Evolutionary conservation across 1,140 invertebrate species (phyloP).

Genomic region (Cydia splendana): DNA sequence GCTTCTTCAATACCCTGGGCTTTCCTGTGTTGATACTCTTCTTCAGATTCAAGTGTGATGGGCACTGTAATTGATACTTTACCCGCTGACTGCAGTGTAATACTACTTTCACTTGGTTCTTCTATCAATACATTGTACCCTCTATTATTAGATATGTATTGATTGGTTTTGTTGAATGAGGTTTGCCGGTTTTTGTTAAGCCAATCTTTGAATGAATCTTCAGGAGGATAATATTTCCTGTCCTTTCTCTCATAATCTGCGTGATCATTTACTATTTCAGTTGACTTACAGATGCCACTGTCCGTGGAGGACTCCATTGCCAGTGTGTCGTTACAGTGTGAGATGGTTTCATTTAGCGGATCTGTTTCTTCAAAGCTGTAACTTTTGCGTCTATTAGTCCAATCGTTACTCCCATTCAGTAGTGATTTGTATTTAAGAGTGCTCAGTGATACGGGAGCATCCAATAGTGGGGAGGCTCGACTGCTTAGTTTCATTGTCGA

Average conservation of each 20-base stretch:
- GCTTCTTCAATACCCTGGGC: slow-evolving; percentile 50
- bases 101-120: slow-evolving; percentile 54
- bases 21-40: slow-evolving; percentile 48
- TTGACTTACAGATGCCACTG: slow-evolving; percentile 85
- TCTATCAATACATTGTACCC: slow-evolving; percentile 48
- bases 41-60: slow-evolving; percentile 58
- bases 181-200: slow-evolving; percentile 65
- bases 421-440: slow-evolving; percentile 75
- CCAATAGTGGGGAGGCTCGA: slow-evolving; percentile 61
- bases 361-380: slow-evolving; percentile 87
- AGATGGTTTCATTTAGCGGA: slow-evolving; percentile 64
- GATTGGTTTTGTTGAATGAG: slow-evolving; percentile 44
- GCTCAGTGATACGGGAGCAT: slow-evolving; percentile 63
- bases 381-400: slow-evolving; percentile 85
- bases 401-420: slow-evolving; percentile 80
- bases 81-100: slow-evolving; percentile 63
- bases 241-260: slow-evolving; percentile 43
- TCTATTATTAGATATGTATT: slow-evolving; percentile 45
- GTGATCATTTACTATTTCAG: slow-evolving; percentile 81
- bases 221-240: slow-evolving; percentile 43
- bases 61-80: slow-evolving; percentile 76
- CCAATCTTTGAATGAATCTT: slow-evolving; percentile 73
- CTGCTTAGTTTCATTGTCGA: slow-evolving; percentile 49
- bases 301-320: slow-evolving; percentile 85
- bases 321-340: slow-evolving; percentile 73